Base-by-base conservation (phyloP, 2,888 invertebrate species). In the Ophion ventricosus region DNA sequence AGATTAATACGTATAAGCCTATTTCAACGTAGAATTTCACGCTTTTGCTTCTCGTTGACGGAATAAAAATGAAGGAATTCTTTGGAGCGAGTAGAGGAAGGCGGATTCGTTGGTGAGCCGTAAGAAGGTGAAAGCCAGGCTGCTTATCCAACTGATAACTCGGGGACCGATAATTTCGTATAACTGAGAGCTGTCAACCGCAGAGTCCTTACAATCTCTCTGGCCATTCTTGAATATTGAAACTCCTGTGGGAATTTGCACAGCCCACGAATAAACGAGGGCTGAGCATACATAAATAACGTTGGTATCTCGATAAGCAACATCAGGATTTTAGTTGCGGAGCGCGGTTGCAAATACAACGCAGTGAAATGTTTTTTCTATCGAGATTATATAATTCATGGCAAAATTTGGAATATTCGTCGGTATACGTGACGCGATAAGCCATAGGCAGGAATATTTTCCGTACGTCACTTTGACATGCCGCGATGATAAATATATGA, bases 141-240 rank as follows among this genome's bases (percentile, higher is more conserved):
- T 7, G n/a, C 7, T 49, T 54, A 70, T 56, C 29, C 56, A 17
- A 26, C 70, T 70, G 56, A 29, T 26, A 54, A 56, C 40, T 23
- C 11, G 40, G 40, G 59, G n/a, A 40, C 35, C 35, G 59, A 72
- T 73, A 40, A 73, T 43, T 25, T 73, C 43, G 25, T 59, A 29
- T 66, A 70, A 81, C 29, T 35, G 7, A 35, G 26, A 26, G 17
- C 64, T 66, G 76, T 81, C 81, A 76, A 43, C 29, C 49, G 76
- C 81, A 81, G 76, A n/a, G 11, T 69, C 11, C 66, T 23, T 23
- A 35, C 69, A 61, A 63, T n/a, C 66, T 43, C 66, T 20, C 23
- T 63, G 54, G 56, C 5, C 14, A 57, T 70, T 49, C 63, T 63
- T 54, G 59, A 57, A 23, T 23, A 59, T 73, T 73, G 43, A 73